Conservation (phyloP, 2,113 vertebrate genomes). For the Odontophorus gujanensis region DNA sequence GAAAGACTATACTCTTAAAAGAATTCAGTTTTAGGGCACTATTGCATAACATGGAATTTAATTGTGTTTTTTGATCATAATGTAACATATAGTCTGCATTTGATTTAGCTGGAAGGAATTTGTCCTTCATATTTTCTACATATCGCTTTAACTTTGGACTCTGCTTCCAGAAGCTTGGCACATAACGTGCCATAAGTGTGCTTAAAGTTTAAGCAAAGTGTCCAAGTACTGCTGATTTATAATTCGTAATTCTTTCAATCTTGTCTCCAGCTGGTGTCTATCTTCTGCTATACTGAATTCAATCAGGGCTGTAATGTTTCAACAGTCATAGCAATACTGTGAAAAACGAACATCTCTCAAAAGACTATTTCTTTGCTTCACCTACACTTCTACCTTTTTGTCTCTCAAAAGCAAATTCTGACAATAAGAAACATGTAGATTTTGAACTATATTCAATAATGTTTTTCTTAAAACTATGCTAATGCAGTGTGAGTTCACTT, state of each 20-base stretch:
- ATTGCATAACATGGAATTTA: neutral
- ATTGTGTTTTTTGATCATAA: neutral
- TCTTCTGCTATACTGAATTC: constrained; percentile 56
- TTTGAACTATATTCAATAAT: neutral
- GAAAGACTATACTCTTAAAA: neutral
- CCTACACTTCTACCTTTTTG: neutral
- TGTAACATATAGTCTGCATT: neutral
- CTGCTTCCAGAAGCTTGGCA: neutral
- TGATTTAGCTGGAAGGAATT: neutral
- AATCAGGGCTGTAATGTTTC: constrained; percentile 62
- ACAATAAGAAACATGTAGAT: neutral
- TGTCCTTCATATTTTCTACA: constrained; percentile 10
- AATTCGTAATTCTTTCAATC: constrained; percentile 40
- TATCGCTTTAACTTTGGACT: neutral
- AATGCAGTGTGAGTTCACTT: neutral
- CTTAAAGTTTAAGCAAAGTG: constrained; percentile 49
- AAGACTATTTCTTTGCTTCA: neutral
- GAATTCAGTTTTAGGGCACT: neutral
- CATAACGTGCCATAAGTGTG: constrained; percentile 10
- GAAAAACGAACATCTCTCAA: constrained; percentile 56
- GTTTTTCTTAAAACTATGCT: neutral
- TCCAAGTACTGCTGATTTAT: constrained; percentile 13
- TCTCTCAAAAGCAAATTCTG: constrained; percentile 59
- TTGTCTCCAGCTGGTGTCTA: constrained; percentile 57
- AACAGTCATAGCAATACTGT: constrained; percentile 30